A percentile compares a stretch with the other conserved stretches of the same genome.
Conservation (phyloP, 2,888 invertebrate species). For the Drosophila limbata region DNA sequence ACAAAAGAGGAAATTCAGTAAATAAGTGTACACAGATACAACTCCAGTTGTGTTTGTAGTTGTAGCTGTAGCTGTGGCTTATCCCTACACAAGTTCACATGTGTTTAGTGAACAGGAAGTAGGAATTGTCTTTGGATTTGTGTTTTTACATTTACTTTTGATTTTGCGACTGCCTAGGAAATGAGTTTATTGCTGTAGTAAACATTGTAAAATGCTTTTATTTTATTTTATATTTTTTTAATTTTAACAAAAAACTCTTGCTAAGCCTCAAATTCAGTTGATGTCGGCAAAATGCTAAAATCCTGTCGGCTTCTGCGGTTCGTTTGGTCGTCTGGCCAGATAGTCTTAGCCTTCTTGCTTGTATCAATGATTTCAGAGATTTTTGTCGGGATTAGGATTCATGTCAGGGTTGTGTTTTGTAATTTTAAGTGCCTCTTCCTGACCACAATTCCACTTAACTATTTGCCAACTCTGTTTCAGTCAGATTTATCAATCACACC, state of each 20-base stretch:
- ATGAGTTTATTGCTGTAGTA: conserved; percentile 69
- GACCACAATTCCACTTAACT: conserved; percentile 35
- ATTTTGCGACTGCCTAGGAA: conserved; percentile 36
- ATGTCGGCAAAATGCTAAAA: conserved; percentile 65
- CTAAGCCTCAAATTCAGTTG: conserved; percentile 38
- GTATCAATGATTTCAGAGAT: conserved; percentile 45
- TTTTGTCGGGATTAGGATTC: conserved; percentile 13
- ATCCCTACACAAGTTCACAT: conserved; percentile 37
- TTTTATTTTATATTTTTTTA: not conserved
- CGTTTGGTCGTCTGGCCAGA: conserved; percentile 36
- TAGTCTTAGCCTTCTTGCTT: conserved; percentile 25
- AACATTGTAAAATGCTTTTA: conserved; percentile 64
- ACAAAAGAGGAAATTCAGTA: conserved; percentile 48
- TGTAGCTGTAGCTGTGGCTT: conserved; percentile 10
- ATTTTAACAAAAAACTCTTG: conserved; percentile 11
- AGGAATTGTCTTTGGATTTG: conserved; percentile 46
- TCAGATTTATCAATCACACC: conserved; percentile 30
- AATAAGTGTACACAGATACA: conserved; percentile 36
- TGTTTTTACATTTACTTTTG: conserved; percentile 25
- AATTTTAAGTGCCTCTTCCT: conserved; percentile 50
- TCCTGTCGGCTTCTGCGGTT: conserved; percentile 66
- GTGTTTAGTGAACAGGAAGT: conserved; percentile 54
- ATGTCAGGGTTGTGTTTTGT: conserved; percentile 26
- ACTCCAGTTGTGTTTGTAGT: not conserved
- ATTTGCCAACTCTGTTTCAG: conserved; percentile 12